Evolutionary conservation across 2,797 vertebrate species (phyloP).

Genomic region (Buceros bicornis): DNA sequence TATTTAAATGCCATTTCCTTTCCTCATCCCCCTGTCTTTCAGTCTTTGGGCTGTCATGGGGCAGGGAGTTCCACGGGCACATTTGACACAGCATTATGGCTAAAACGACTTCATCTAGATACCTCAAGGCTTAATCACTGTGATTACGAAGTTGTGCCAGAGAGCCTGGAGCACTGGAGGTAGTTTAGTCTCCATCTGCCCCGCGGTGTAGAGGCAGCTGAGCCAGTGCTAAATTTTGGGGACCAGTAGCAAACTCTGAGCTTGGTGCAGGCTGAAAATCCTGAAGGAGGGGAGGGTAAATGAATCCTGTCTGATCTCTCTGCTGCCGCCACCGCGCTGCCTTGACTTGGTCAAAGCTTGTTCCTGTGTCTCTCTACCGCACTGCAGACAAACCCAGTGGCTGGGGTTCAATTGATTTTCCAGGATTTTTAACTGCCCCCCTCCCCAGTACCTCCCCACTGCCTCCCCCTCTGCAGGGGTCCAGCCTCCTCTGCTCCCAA

Average conservation of each 20-base stretch:
- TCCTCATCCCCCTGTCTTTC: background rate
- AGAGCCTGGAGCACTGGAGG: background rate
- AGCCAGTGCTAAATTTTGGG: background rate
- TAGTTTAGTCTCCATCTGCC: background rate
- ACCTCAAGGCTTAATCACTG: background rate
- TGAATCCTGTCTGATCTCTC: background rate
- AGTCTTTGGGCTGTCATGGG: background rate
- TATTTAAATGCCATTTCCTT: background rate
- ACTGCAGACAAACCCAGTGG: background rate
- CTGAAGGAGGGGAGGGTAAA: background rate
- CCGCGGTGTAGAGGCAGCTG: rapidly evolving
- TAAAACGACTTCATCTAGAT: background rate
- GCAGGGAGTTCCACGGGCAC: background rate
- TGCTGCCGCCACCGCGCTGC: background rate
- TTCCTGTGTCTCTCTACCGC: background rate
- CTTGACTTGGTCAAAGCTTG: background rate
- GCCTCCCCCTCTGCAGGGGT: background rate
- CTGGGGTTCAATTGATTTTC: background rate
- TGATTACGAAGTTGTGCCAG: background rate
- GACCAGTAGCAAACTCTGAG: background rate
- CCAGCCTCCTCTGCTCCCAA: background rate
- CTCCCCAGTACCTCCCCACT: background rate
- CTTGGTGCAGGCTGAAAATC: background rate
- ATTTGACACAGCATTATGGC: background rate
- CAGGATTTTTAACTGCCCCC: background rate